Evolutionary conservation across 2,797 vertebrate genomes (phyloP).

Genomic region (Hapalemur alaotrensis): DNA sequence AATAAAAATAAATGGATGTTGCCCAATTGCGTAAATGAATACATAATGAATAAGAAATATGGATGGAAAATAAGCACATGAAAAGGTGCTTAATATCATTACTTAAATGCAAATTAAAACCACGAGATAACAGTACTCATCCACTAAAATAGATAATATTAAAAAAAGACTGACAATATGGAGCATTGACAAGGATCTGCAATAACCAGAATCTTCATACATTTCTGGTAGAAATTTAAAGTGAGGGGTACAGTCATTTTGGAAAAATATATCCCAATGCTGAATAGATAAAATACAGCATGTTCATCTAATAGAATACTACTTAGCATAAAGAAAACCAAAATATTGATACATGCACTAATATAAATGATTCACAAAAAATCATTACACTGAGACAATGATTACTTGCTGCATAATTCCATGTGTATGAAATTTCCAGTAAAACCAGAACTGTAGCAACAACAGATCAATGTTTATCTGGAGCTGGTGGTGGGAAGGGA

Average conservation of each 20-base stretch:
- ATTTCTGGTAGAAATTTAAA: neutral
- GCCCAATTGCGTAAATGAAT: neutral
- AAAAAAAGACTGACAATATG: neutral
- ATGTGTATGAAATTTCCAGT: neutral
- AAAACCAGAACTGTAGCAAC: neutral
- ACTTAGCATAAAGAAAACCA: neutral
- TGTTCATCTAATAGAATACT: neutral
- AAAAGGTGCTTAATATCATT: neutral
- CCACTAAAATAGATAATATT: neutral
- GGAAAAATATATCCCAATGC: neutral
- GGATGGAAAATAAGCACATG: neutral
- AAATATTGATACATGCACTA: neutral
- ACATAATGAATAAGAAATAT: neutral
- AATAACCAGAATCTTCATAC: neutral
- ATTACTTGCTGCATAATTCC: neutral
- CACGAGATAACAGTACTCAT: neutral
- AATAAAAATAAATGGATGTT: neutral
- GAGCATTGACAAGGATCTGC: neutral
- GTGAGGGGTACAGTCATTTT: too few species aligned
- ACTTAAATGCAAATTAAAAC: neutral
- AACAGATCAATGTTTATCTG: neutral
- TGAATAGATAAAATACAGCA: neutral
- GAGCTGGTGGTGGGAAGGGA: neutral
- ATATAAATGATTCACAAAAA: neutral
- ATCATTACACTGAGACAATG: neutral